Evolutionary conservation across 2,888 invertebrate species (phyloP).

Genomic region (Euplexia lucipara): DNA sequence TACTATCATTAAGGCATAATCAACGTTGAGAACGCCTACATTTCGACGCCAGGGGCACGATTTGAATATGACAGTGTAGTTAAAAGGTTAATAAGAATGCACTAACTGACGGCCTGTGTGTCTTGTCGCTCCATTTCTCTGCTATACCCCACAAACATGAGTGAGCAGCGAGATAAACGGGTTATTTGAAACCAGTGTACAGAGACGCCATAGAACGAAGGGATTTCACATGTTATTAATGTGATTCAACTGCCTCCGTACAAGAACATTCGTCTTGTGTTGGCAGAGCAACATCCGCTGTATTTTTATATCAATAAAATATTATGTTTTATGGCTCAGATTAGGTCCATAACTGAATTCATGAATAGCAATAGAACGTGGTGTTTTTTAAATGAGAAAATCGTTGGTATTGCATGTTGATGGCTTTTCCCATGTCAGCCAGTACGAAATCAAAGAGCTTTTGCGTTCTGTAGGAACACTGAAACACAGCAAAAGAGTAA

Average conservation of each 20-base stretch:
- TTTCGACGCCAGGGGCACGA: slow-evolving; percentile 44
- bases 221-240: slow-evolving; percentile 64
- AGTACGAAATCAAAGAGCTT: background rate
- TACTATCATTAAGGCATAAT: slow-evolving; percentile 54
- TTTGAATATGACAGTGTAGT: slow-evolving; percentile 41
- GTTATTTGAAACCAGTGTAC: slow-evolving; percentile 60
- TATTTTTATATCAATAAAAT: slow-evolving; percentile 60
- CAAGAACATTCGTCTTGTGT: slow-evolving; percentile 56
- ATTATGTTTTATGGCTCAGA: slow-evolving; percentile 39
- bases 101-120: slow-evolving; percentile 39
- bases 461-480: slow-evolving; percentile 3
- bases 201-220: slow-evolving; percentile 44
- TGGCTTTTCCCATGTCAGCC: background rate
- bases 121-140: slow-evolving; percentile 53
- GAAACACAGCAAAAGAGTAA: slow-evolving; percentile 20
- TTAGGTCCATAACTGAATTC: slow-evolving; percentile 44
- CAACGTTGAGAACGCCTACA: slow-evolving; percentile 48
- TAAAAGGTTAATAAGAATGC: slow-evolving; percentile 54
- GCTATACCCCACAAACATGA: slow-evolving; percentile 52
- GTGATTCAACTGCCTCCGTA: slow-evolving; percentile 54
- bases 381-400: slow-evolving; percentile 22
- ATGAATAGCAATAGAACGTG: slow-evolving; percentile 38
- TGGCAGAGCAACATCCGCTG: slow-evolving; percentile 47
- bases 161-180: slow-evolving; percentile 52
- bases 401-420: background rate